These are phyloP conservation scores for Cynopterus brachyotis DNA, from an alignment of 2,113 vertebrate species.

Conservation along the genomic window DNA sequence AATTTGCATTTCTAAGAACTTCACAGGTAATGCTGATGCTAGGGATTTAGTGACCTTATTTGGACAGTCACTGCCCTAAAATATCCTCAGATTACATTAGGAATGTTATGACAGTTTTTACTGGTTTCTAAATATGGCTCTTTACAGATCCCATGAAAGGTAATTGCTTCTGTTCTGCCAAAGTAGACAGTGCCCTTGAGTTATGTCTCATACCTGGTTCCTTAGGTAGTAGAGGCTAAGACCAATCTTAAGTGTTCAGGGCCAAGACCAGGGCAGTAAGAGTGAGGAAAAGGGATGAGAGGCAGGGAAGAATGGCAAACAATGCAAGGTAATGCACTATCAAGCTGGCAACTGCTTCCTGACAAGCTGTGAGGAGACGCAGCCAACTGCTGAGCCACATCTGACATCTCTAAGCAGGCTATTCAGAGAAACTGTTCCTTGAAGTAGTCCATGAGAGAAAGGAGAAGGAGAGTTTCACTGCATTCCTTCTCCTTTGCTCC, in stretches of 20 bases:
- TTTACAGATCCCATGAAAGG: neutral
- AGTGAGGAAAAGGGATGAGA: neutral
- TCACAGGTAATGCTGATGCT: no score
- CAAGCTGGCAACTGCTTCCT: neutral
- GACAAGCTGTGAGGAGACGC: neutral
- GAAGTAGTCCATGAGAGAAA: neutral
- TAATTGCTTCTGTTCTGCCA: neutral
- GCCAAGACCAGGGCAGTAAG: accelerated
- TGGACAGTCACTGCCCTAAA: neutral
- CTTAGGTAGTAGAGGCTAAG: neutral
- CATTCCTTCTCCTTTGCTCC: neutral
- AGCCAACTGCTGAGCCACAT: neutral
- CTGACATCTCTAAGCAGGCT: neutral
- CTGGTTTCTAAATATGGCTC: neutral
- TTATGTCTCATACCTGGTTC: neutral
- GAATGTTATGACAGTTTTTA: neutral
- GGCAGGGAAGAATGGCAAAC: neutral
- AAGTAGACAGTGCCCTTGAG: neutral
- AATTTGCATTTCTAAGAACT: neutral
- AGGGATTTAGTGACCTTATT: neutral
- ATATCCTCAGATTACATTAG: neutral
- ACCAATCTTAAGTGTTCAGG: neutral
- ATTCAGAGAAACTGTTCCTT: neutral
- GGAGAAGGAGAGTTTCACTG: no score
- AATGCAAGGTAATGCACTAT: neutral